These are phyloP conservation scores for Ctenomys sociabilis DNA, from an alignment of 2,113 vertebrate species.

Conservation along the genomic window DNA sequence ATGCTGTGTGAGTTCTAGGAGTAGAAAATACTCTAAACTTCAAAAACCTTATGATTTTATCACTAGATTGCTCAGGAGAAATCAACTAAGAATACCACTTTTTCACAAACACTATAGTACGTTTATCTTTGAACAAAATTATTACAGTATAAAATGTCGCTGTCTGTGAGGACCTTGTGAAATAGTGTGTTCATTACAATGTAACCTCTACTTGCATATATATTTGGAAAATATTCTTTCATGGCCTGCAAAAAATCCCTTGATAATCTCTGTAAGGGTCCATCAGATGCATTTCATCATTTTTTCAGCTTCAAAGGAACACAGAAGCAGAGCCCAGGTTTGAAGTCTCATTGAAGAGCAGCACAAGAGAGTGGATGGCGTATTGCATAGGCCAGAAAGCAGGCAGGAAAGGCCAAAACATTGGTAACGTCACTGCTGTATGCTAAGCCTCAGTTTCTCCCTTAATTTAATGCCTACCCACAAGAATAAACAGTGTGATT, in stretches of 20 bases:
- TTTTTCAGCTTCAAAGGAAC: neutral
- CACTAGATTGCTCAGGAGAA: slow-evolving; percentile 37
- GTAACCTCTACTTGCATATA: neutral
- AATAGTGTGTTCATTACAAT: neutral
- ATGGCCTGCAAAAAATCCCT: neutral
- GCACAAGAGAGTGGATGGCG: accelerated
- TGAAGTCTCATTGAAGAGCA: neutral
- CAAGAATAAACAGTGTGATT: neutral
- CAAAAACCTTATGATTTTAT: slow-evolving; percentile 66
- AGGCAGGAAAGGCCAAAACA: neutral
- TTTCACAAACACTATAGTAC: neutral
- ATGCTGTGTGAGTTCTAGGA: slow-evolving; percentile 59
- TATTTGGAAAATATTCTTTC: neutral
- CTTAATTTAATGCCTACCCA: neutral
- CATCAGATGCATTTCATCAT: neutral
- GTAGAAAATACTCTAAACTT: slow-evolving; percentile 61
- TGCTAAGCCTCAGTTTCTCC: neutral
- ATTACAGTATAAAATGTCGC: slow-evolving; percentile 12
- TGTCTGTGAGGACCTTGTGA: neutral
- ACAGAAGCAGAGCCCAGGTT: neutral
- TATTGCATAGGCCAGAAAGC: neutral
- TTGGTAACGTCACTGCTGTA: neutral
- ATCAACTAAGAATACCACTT: neutral
- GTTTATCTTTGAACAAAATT: slow-evolving; percentile 22
- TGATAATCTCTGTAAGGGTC: neutral